A percentile compares a stretch with the other conserved stretches of the same genome.
Evolutionary conservation across 2,797 vertebrate genomes (phyloP).

Genomic region (Antrozous pallidus): DNA sequence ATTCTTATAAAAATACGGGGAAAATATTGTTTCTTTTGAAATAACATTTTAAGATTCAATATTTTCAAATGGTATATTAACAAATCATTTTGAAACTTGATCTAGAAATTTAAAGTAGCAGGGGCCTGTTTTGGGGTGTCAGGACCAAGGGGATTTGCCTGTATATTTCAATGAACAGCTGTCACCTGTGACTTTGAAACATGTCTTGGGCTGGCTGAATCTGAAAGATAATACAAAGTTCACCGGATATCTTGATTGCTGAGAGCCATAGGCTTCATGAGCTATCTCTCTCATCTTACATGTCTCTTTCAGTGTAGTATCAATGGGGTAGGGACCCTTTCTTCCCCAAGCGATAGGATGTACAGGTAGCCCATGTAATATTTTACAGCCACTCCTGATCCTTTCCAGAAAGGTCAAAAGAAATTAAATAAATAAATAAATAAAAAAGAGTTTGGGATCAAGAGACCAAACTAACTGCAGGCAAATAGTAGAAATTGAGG

Average conservation of each 20-base stretch:
- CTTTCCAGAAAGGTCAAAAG: background rate
- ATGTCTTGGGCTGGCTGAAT: background rate
- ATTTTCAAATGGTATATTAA: background rate
- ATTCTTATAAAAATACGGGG: background rate
- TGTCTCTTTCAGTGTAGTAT: background rate
- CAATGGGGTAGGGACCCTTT: background rate
- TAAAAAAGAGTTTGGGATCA: background rate
- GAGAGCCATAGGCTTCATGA: background rate
- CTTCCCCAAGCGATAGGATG: background rate
- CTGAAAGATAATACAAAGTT: background rate
- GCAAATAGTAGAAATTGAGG: background rate
- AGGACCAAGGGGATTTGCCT: background rate
- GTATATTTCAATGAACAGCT: background rate
- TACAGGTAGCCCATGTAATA: background rate
- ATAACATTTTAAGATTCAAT: background rate
- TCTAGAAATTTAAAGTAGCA: background rate
- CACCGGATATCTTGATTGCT: background rate
- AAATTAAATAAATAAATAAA: no score
- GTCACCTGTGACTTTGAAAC: background rate
- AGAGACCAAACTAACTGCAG: background rate
- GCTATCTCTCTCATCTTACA: background rate
- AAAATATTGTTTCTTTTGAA: background rate
- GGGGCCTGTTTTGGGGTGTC: background rate
- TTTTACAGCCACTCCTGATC: background rate
- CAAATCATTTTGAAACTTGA: background rate